These are phyloP conservation scores for Microcebus ravelobensis DNA, from an alignment of 2,113 vertebrate genomes.

Conservation along the genomic window DNA sequence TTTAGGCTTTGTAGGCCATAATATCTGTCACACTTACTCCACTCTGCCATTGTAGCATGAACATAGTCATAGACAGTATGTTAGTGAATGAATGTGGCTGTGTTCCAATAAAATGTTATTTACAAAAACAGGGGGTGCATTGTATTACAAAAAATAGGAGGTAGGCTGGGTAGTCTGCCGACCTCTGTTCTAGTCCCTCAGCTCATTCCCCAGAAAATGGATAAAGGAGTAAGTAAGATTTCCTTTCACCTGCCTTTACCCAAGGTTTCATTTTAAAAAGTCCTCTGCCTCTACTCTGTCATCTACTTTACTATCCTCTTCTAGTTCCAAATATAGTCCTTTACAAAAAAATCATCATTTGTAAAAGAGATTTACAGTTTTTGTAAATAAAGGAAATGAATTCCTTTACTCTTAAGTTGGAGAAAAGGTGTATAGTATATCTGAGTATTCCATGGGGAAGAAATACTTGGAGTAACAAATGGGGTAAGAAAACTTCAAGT, in stretches of 20 bases:
- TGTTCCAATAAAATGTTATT: conserved; percentile 19
- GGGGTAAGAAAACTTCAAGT: conserved; percentile 23
- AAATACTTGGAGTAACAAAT: conserved; percentile 39
- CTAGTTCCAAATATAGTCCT: conserved; percentile 13
- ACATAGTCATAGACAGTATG: background rate
- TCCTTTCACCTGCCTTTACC: conserved; percentile 9
- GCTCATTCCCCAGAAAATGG: background rate
- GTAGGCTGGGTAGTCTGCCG: background rate
- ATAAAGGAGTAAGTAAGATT: background rate
- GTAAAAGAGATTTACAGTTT: background rate
- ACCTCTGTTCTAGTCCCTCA: background rate
- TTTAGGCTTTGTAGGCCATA: background rate
- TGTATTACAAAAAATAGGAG: background rate
- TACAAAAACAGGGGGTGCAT: background rate
- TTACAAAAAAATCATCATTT: background rate
- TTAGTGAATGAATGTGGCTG: background rate
- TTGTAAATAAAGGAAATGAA: conserved; percentile 47
- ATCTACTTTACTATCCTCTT: background rate
- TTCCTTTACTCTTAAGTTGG: background rate
- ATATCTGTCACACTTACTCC: background rate
- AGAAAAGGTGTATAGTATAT: background rate
- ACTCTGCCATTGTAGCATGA: background rate
- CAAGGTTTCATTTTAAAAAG: background rate
- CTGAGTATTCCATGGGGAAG: conserved; percentile 12
- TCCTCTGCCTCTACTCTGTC: background rate